Conservation (phyloP, 2,113 vertebrate genomes). For the Pogonocichla stellata region DNA sequence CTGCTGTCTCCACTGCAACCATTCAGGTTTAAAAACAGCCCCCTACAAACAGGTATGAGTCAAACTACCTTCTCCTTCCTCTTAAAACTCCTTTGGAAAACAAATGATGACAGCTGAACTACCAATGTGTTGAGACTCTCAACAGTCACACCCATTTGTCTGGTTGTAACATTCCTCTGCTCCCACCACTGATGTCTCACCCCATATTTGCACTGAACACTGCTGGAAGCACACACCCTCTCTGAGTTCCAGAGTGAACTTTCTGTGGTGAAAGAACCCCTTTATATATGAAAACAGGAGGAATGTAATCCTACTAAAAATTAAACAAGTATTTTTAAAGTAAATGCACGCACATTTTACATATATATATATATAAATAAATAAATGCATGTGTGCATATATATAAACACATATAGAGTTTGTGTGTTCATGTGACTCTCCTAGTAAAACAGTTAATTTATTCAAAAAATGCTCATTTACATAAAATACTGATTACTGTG, state of each 20-base stretch:
- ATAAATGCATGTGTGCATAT: neutral
- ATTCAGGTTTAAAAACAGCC: neutral
- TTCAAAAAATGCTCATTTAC: neutral
- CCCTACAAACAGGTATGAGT: rapidly evolving
- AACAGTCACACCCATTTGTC: neutral
- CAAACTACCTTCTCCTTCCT: neutral
- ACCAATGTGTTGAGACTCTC: neutral
- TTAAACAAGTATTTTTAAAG: neutral
- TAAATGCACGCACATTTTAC: neutral
- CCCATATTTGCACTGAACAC: neutral
- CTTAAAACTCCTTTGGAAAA: neutral
- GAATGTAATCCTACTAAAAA: neutral
- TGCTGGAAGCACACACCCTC: neutral
- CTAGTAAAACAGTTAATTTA: neutral
- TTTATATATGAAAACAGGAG: neutral
- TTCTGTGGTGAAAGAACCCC: neutral
- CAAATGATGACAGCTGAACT: neutral
- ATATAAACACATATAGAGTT: neutral
- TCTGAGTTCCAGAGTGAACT: neutral
- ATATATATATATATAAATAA: neutral
- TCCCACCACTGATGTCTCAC: neutral
- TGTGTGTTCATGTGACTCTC: neutral
- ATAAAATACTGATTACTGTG: neutral
- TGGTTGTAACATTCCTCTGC: rapidly evolving
- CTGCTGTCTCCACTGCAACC: neutral